These are phyloP conservation scores for Anguilla pacifica DNA, from an alignment of 2,797 vertebrate genomes.

Conservation along the genomic window DNA sequence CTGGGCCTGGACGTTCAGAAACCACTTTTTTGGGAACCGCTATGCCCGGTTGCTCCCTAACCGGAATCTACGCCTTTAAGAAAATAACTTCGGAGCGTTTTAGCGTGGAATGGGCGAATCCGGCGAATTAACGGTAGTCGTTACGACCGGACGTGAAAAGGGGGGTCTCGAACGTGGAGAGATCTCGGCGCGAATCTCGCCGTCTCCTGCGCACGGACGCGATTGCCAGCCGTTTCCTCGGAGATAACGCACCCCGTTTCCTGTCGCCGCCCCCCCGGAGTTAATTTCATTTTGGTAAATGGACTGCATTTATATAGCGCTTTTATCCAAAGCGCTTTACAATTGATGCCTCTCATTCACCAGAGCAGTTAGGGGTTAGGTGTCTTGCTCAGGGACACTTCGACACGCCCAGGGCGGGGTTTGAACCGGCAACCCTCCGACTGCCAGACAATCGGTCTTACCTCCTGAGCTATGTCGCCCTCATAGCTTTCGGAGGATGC, in stretches of 20 bases:
- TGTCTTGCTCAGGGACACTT: too few species aligned
- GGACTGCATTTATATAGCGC: too few species aligned
- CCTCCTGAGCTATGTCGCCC: too few species aligned
- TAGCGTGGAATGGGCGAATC: not conserved
- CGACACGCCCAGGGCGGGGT: too few species aligned
- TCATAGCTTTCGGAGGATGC: not conserved
- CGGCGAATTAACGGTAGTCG: not conserved
- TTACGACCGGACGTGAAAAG: not conserved
- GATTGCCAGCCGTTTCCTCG: not conserved
- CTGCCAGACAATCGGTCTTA: too few species aligned
- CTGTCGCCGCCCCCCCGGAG: not conserved
- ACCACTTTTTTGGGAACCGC: not conserved
- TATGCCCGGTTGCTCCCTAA: not conserved
- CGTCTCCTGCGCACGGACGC: not conserved
- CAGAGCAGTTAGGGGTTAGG: too few species aligned
- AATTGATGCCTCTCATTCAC: too few species aligned
- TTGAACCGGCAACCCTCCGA: too few species aligned
- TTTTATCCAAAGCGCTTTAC: too few species aligned
- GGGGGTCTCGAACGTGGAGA: not conserved
- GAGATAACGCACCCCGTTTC: not conserved
- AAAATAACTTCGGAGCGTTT: not conserved
- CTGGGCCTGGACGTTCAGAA: not conserved
- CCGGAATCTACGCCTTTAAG: not conserved
- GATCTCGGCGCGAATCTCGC: not conserved
- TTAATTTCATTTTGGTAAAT: not conserved